Conservation (phyloP, 2,888 invertebrate species). For the Hedychridium roseum region DNA sequence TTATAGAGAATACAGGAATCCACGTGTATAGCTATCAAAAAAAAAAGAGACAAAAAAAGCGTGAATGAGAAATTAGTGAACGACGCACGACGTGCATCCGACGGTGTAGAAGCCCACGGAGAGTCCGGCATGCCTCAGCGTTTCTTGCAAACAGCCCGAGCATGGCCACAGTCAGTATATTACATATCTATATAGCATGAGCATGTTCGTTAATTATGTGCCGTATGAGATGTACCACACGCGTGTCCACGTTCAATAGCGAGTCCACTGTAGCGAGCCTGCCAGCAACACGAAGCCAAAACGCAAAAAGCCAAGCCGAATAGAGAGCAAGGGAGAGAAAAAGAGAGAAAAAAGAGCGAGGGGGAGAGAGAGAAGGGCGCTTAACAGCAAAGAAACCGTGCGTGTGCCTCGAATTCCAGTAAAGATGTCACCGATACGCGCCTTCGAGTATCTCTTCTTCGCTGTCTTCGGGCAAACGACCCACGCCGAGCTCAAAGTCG, state of each 20-base stretch:
- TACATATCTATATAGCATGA: constrained; percentile 48
- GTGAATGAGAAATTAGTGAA: constrained; percentile 6
- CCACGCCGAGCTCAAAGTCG: constrained; percentile 82
- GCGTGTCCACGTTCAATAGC: constrained; percentile 34
- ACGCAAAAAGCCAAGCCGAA: constrained; percentile 12
- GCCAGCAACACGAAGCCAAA: constrained; percentile 34
- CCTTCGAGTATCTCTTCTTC: constrained; percentile 97
- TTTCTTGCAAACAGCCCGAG: constrained; percentile 43
- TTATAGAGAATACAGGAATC: background rate
- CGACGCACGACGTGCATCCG: constrained; percentile 37
- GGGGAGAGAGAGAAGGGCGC: constrained; percentile 11
- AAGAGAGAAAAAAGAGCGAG: constrained; percentile 13
- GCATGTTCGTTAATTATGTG: constrained; percentile 52
- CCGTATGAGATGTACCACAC: constrained; percentile 25
- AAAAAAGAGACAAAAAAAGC: background rate
- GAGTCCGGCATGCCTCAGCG: too few species aligned
- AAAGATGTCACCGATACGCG: constrained; percentile 87
- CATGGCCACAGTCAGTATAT: constrained; percentile 52
- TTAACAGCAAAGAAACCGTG: constrained; percentile 31
- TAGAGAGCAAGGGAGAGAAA: constrained; percentile 19
- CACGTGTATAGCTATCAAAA: background rate
- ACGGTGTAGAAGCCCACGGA: too few species aligned
- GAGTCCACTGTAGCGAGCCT: constrained; percentile 34
- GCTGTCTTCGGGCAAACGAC: constrained; percentile 96
- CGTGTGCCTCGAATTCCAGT: constrained; percentile 67